These are phyloP conservation scores for Tinea pellionella DNA, from an alignment of 2,888 invertebrate species.

Conservation along the genomic window DNA sequence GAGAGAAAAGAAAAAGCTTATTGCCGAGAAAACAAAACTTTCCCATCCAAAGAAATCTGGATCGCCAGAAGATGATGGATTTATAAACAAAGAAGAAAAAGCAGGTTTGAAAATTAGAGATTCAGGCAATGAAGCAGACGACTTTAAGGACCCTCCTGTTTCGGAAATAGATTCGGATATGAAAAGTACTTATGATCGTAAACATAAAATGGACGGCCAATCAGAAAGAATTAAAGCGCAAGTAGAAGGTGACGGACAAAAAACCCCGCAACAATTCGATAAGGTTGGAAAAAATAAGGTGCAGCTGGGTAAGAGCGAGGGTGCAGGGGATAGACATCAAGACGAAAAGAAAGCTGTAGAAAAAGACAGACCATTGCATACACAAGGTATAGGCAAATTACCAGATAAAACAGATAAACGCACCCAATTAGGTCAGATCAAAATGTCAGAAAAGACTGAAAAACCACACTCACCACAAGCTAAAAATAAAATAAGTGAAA, in stretches of 20 bases:
- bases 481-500: too few relatives aligned
- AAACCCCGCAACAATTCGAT: too few relatives aligned
- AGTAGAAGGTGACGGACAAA: not conserved
- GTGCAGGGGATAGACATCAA: not conserved
- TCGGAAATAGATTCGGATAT: not conserved
- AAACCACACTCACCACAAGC: too few relatives aligned
- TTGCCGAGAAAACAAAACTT: slow-evolving; percentile 4
- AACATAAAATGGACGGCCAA: not conserved
- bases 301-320: not conserved
- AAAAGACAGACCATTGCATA: not conserved
- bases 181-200: too few relatives aligned
- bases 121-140: not conserved
- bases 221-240: not conserved
- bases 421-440: too few relatives aligned
- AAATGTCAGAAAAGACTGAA: too few relatives aligned
- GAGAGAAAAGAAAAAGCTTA: slow-evolving; percentile 19
- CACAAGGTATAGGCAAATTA: too few relatives aligned
- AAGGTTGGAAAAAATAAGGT: not conserved
- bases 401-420: too few relatives aligned
- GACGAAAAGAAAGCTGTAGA: not conserved
- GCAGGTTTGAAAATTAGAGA: not conserved
- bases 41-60: slow-evolving; percentile 13
- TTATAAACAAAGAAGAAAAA: not conserved
- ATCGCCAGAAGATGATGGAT: not conserved
- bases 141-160: not conserved